phyloP scores from a whole-genome alignment of 1,140 invertebrate species.

The Pseudomyrmex pallidus region DNA sequence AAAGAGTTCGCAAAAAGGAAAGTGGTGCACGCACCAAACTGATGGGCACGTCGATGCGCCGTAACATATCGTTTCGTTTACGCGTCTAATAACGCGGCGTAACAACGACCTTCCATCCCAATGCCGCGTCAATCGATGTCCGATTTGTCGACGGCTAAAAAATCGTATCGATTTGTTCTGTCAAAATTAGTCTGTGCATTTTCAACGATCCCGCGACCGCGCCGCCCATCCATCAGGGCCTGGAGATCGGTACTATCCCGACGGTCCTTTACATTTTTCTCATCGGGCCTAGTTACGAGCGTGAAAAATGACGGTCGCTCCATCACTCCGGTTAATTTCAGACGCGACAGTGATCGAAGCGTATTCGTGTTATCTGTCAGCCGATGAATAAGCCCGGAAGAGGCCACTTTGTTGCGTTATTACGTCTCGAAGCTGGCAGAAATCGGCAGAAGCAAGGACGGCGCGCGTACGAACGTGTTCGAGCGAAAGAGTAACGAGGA shows the following conservation, averaged over 20 bases:
- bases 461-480: background rate
- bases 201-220: constrained; percentile 20
- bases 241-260: constrained; percentile 11
- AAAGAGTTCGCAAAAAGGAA: constrained; percentile 60
- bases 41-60: constrained; percentile 44
- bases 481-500: constrained; percentile 16
- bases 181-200: constrained; percentile 44
- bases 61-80: constrained; percentile 53
- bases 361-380: constrained; percentile 45
- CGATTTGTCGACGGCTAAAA: constrained; percentile 53
- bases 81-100: constrained; percentile 44
- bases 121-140: constrained; percentile 35
- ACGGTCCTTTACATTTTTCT: constrained; percentile 57
- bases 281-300: constrained; percentile 54
- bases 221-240: constrained; percentile 25
- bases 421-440: constrained; percentile 46
- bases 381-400: constrained; percentile 55
- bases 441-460: constrained; percentile 33
- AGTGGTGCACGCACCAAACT: constrained; percentile 39
- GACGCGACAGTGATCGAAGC: constrained; percentile 63
- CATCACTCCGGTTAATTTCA: constrained; percentile 62
- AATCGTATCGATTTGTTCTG: constrained; percentile 54
- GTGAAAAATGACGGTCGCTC: constrained; percentile 63
- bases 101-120: constrained; percentile 9
- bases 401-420: constrained; percentile 60